Evolutionary conservation across 2,113 vertebrate species (phyloP).

Genomic region (Sebastes schlegelii): DNA sequence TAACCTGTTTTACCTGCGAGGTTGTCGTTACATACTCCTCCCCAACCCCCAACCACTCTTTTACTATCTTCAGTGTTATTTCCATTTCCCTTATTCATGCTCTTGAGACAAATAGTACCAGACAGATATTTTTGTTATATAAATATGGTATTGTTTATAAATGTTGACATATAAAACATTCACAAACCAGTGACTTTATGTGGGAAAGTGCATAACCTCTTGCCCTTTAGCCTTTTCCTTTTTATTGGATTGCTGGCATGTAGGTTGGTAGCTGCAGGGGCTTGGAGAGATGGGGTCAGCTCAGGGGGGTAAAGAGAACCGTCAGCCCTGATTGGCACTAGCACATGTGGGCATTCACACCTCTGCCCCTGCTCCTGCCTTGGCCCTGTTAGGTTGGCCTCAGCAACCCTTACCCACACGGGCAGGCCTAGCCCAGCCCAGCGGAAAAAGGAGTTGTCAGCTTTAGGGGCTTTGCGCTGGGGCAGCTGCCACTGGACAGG

Average conservation of each 20-base stretch:
- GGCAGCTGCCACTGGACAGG: conserved; percentile 78
- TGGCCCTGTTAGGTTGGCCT: conserved; percentile 67
- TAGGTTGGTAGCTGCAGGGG: conserved; percentile 74
- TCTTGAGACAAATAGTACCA: not conserved
- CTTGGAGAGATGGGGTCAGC: conserved; percentile 76
- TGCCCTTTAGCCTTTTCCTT: conserved; percentile 50
- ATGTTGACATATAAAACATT: conserved; percentile 6
- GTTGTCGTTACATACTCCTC: conserved; percentile 21
- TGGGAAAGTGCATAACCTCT: conserved; percentile 24
- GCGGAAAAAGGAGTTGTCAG: conserved; percentile 80
- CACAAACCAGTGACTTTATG: conserved; percentile 24
- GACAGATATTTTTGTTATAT: not conserved
- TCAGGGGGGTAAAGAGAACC: conserved; percentile 80
- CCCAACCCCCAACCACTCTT: conserved; percentile 47
- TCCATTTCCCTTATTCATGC: conserved; percentile 16
- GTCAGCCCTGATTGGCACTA: conserved; percentile 88
- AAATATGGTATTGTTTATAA: conserved; percentile 4
- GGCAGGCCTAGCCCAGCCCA: conserved; percentile 40
- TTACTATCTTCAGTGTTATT: conserved; percentile 25
- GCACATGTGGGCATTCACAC: conserved; percentile 89
- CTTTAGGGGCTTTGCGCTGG: conserved; percentile 80
- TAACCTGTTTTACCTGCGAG: conserved; percentile 72
- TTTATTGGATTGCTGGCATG: conserved; percentile 65
- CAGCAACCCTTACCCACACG: conserved; percentile 50
- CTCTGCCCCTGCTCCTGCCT: conserved; percentile 61